phyloP scores from a whole-genome alignment of 2,888 invertebrate genomes.

The Heliconius ethilla region DNA sequence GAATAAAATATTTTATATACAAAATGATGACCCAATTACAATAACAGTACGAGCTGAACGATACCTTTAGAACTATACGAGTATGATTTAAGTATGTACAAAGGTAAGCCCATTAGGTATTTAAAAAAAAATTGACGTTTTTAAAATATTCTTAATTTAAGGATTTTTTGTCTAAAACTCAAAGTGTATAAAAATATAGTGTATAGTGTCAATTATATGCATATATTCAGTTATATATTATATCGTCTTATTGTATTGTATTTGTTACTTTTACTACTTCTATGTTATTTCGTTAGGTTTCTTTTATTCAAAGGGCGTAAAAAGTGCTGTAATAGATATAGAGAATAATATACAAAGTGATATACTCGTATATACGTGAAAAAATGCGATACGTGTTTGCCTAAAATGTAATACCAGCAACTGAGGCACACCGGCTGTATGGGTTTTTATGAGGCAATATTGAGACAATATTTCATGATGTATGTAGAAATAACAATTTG shows the following conservation, averaged over 20 bases:
- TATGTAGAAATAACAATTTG: conserved; percentile 3
- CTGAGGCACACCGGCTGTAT: not conserved
- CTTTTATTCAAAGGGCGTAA: not conserved
- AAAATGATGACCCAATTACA: conserved; percentile 1
- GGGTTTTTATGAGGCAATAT: conserved; percentile 13
- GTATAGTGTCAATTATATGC: no score
- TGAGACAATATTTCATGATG: conserved; percentile 9
- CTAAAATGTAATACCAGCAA: conserved; percentile 5
- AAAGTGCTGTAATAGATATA: not conserved
- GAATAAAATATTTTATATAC: conserved; percentile 14
- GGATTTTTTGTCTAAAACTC: no score
- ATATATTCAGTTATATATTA: no score
- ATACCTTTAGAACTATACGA: not conserved
- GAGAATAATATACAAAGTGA: conserved; percentile 3
- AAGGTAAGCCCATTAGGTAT: not conserved
- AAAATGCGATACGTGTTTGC: not conserved
- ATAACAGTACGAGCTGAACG: not conserved
- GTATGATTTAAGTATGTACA: not conserved
- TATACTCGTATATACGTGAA: not conserved
- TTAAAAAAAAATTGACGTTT: no score
- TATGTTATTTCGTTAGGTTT: not conserved
- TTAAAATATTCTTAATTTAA: no score
- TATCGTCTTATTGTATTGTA: no score
- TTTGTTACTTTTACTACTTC: not conserved
- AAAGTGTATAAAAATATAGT: no score